A percentile compares a stretch with the other conserved stretches of the same genome.
These are phyloP conservation scores for Caenorhabditis briggsae DNA, from an alignment of 1,140 invertebrate genomes.

Conservation along the genomic window DNA sequence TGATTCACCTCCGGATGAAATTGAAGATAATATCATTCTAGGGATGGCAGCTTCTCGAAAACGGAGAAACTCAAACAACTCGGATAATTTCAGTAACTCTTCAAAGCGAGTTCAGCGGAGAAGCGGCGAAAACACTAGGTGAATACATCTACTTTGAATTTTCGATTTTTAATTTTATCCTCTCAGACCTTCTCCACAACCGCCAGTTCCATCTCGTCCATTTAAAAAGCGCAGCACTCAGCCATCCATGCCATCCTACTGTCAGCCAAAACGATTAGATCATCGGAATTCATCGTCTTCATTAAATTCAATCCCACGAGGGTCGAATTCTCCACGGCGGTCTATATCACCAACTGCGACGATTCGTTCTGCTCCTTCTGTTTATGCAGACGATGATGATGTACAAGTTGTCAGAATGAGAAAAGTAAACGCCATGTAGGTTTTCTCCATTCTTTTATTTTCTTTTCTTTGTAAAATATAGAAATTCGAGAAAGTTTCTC, in stretches of 20 bases:
- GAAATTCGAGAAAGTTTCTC: too few relatives aligned
- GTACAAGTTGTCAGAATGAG: not conserved
- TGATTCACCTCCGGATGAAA: not conserved
- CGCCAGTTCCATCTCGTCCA: not conserved
- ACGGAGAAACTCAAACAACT: not conserved
- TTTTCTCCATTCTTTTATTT: too few relatives aligned
- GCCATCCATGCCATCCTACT: not conserved
- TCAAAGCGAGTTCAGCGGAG: not conserved
- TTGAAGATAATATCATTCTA: not conserved
- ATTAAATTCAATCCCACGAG: not conserved
- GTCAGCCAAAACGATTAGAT: not conserved
- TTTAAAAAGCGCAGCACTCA: not conserved
- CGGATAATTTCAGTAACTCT: not conserved
- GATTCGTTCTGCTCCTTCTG: not conserved
- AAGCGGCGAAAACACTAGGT: conserved; percentile 3
- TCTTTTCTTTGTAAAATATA: too few relatives aligned
- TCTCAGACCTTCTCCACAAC: not conserved
- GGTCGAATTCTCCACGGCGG: not conserved
- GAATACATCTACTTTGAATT: not conserved
- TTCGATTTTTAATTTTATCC: not conserved
- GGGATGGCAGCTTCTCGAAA: conserved; percentile 6
- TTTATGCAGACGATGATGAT: not conserved
- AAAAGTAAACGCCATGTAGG: too few relatives aligned
- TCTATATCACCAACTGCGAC: not conserved
- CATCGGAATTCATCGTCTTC: not conserved